These are phyloP conservation scores for Dendrocincla fuliginosa DNA, from an alignment of 2,797 vertebrate genomes.

Conservation along the genomic window DNA sequence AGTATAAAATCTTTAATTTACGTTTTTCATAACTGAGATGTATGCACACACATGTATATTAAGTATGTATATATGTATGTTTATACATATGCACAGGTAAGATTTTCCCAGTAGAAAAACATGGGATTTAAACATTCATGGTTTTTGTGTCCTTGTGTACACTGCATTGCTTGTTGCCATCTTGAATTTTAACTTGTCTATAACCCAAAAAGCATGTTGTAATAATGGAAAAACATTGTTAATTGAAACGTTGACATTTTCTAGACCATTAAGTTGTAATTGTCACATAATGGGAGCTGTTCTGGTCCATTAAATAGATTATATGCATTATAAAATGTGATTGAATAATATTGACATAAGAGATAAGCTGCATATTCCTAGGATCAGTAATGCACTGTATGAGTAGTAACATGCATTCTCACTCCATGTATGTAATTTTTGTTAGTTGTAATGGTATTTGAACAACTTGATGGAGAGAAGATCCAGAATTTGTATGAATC, in stretches of 20 bases:
- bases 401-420: neutral
- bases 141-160: neutral
- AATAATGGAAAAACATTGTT: neutral
- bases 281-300: slow-evolving; percentile 29
- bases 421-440: neutral
- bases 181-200: neutral
- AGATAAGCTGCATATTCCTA: neutral
- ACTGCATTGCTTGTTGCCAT: neutral
- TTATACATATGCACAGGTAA: neutral
- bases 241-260: slow-evolving; percentile 62
- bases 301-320: slow-evolving; percentile 34
- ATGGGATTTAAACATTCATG: neutral
- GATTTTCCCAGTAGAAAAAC: neutral
- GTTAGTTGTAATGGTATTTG: neutral
- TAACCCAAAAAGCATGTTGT: neutral
- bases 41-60: neutral
- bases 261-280: slow-evolving; percentile 50
- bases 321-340: slow-evolving; percentile 11
- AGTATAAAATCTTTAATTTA: neutral
- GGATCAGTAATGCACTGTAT: neutral
- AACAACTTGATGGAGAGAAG: neutral
- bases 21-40: fast-evolving
- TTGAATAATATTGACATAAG: slow-evolving; percentile 44
- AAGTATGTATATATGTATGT: neutral
- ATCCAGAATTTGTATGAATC: neutral